A percentile compares a stretch with the other conserved stretches of the same genome.
Evolutionary conservation across 2,888 invertebrate genomes (phyloP).

Genomic region (Apantesis nais): DNA sequence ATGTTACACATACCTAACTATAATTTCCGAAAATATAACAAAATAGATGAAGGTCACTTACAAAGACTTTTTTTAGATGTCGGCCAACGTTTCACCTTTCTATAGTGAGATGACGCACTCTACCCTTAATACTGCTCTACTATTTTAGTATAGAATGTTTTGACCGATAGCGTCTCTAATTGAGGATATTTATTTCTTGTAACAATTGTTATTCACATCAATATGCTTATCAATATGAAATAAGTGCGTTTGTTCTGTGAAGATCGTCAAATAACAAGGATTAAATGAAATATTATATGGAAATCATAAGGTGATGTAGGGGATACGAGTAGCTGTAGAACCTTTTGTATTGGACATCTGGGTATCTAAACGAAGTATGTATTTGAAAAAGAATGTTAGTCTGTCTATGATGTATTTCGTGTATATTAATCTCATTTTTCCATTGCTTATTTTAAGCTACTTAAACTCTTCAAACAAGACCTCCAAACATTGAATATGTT

Average conservation of each 20-base stretch:
- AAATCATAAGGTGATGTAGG: too few relatives aligned
- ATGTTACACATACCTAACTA: neutral
- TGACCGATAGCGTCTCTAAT: too few relatives aligned
- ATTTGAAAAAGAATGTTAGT: neutral
- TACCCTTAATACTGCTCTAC: too few relatives aligned
- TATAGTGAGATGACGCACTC: too few relatives aligned
- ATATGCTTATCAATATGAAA: too few relatives aligned
- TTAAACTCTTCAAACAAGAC: neutral
- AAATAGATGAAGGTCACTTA: neutral
- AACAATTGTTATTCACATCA: too few relatives aligned
- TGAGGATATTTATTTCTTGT: too few relatives aligned
- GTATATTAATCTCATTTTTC: conserved; percentile 6
- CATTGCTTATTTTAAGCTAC: conserved; percentile 12
- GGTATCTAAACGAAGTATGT: neutral
- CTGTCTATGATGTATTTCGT: neutral
- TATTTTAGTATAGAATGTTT: too few relatives aligned
- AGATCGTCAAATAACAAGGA: neutral
- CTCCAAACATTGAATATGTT: conserved; percentile 29
- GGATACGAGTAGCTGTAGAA: neutral
- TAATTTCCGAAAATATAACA: neutral
- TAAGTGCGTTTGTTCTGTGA: neutral
- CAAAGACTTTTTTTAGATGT: neutral
- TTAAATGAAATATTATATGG: too few relatives aligned
- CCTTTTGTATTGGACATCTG: neutral
- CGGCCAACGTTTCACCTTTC: too few relatives aligned